Base-by-base conservation (phyloP, 2,797 vertebrate species). In the Microctenopoma steveboyesi region DNA sequence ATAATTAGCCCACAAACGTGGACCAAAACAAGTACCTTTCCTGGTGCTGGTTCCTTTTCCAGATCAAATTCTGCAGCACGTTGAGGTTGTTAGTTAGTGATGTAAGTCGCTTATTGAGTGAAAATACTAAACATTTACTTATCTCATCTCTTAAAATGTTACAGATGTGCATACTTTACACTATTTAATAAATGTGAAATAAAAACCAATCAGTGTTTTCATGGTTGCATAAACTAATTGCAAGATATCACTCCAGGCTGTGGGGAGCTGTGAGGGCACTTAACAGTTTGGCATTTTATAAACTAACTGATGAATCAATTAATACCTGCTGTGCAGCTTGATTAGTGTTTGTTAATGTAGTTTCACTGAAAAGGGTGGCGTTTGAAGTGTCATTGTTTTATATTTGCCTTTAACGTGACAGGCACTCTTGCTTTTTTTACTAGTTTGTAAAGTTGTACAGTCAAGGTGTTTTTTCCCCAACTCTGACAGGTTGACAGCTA, bases 321-420 rank as follows among this genome's bases (percentile, higher is more conserved):
- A 43, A 68, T 30, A 69, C 62, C 66, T 52, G 69, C 66, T 75
- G 54, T 63, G 66, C 51, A 60, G 52, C 58, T 64, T 58, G 58
- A 85, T 86, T 84, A 67, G 68, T 61, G 16, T 52, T 53, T 58
- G 16, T 49, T 56, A 50, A 66, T 66, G 48, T 37, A 56, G 16
- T 76, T 15, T 55, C 66, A 45, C 35, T 65, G 48, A 16, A 2
- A 42, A 64, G 54, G 4, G 1, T 4, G 33, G 2, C 9, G 33
- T 35, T 35, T 9, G 9, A 35, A 35, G 33, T 35, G 7, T 35
- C 33, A 35, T 35, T 35, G 9, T 35, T 35, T 35, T 35, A 35
- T 9, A 35, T 35, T 35, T 35, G 33, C 49, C 73, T 58, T 69
- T n/a, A 28, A 58, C 11, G 0, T 61, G 64, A 48, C 10, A 49